These are phyloP conservation scores for Euleptes europaea DNA, from an alignment of 2,113 vertebrate genomes.

Conservation along the genomic window DNA sequence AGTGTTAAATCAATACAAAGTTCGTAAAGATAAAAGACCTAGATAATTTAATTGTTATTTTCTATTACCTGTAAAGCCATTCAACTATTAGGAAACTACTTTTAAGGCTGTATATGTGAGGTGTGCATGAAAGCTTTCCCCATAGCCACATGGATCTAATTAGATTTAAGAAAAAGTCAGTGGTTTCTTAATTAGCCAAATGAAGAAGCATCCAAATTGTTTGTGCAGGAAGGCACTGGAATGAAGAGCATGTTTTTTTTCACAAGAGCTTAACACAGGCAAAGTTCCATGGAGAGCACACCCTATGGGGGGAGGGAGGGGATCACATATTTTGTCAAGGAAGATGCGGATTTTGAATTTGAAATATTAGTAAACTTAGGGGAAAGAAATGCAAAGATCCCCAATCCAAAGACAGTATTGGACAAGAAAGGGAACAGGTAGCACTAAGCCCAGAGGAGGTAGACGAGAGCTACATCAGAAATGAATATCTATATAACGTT, in stretches of 20 bases:
- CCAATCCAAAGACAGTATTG: too few relatives aligned
- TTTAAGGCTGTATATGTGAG: conserved; percentile 22
- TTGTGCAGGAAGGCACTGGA: background rate
- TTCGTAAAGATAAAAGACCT: background rate
- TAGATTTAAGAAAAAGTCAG: background rate
- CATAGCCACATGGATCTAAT: conserved; percentile 19
- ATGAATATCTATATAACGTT: background rate
- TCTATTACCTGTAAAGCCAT: conserved; percentile 39
- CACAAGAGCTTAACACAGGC: too few relatives aligned
- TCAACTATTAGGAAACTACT: conserved; percentile 45
- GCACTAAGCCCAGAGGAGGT: background rate
- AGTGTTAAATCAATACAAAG: conserved; percentile 40
- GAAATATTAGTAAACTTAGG: background rate
- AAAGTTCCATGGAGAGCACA: background rate
- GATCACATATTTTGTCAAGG: background rate
- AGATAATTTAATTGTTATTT: conserved; percentile 52
- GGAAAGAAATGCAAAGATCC: background rate
- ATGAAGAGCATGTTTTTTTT: background rate
- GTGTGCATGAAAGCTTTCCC: conserved; percentile 31
- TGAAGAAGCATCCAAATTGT: background rate
- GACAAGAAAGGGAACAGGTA: background rate
- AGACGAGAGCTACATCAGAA: background rate
- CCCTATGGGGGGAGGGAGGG: background rate
- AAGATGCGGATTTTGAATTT: background rate
- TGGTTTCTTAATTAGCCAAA: conserved; percentile 20